A percentile compares a stretch with the other conserved stretches of the same genome.
Conservation (phyloP, 2,888 invertebrate species). For the Drosophila anomelani region DNA sequence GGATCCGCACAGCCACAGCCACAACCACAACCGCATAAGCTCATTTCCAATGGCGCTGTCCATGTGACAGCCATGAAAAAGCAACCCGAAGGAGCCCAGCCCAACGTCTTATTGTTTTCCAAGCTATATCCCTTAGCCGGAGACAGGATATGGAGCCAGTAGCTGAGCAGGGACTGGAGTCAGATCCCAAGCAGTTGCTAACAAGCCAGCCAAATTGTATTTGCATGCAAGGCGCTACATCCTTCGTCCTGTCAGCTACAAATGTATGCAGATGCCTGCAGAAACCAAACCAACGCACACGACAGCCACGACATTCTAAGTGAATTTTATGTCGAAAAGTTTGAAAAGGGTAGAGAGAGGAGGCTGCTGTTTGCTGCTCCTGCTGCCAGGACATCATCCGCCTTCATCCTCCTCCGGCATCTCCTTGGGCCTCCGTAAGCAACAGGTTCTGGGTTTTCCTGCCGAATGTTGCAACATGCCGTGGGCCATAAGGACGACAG, state of each 20-base stretch:
- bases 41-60: conserved; percentile 70
- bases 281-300: conserved; percentile 69
- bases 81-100: conserved; percentile 19
- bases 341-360: conserved; percentile 66
- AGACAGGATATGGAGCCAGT: conserved; percentile 29
- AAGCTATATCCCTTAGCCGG: conserved; percentile 32
- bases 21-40: conserved; percentile 69
- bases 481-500: conserved; percentile 42
- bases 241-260: conserved; percentile 71
- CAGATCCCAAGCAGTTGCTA: conserved; percentile 54
- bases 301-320: conserved; percentile 78
- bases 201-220: conserved; percentile 77
- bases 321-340: conserved; percentile 77
- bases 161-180: conserved; percentile 2
- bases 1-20: conserved; percentile 45
- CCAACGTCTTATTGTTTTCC: conserved; percentile 68
- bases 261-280: conserved; percentile 74
- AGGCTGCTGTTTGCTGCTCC: not conserved
- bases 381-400: conserved; percentile 3
- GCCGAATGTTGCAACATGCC: conserved; percentile 67
- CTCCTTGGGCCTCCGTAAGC: conserved; percentile 47
- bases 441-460: conserved; percentile 57
- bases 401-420: conserved; percentile 22
- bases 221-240: conserved; percentile 74
- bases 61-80: conserved; percentile 66